Evolutionary conservation across 2,888 invertebrate species (phyloP).

Genomic region (Hydropsyche betteni): DNA sequence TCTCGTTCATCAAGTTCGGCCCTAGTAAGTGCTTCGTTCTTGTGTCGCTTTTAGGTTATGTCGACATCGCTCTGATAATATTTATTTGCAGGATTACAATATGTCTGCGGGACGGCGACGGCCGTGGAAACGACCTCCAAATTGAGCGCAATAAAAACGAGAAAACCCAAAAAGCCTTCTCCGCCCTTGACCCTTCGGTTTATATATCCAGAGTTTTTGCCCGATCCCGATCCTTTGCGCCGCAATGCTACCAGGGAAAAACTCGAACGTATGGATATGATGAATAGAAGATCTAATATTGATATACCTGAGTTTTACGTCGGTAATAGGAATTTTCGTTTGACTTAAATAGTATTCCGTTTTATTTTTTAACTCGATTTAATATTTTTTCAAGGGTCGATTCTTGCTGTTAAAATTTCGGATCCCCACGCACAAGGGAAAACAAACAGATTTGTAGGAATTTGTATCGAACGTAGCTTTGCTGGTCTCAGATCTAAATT

Average conservation of each 20-base stretch:
- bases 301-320: constrained; percentile 99
- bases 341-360: not conserved
- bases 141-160: not conserved
- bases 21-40: not conserved
- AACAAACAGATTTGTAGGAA: constrained; percentile 85
- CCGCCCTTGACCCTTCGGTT: constrained; percentile 70
- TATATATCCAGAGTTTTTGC: constrained; percentile 91
- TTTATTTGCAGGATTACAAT: not conserved
- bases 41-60: not conserved
- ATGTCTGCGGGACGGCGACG: not conserved
- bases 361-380: constrained; percentile 43
- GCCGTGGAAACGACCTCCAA: not conserved
- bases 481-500: constrained; percentile 87
- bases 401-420: constrained; percentile 86
- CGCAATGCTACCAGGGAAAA: constrained; percentile 86
- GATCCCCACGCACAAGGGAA: constrained; percentile 88
- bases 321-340: constrained; percentile 66
- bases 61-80: not conserved
- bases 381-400: constrained; percentile 71
- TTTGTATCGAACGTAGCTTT: constrained; percentile 88
- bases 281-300: constrained; percentile 80
- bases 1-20: not conserved
- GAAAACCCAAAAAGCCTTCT: constrained; percentile 33
- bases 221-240: constrained; percentile 80
- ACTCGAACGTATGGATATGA: constrained; percentile 92